Percentiles rank a stretch among this genome's conserved stretches.
phyloP scores from a whole-genome alignment of 2,888 invertebrate genomes.

The Drosophila melanosoma region DNA sequence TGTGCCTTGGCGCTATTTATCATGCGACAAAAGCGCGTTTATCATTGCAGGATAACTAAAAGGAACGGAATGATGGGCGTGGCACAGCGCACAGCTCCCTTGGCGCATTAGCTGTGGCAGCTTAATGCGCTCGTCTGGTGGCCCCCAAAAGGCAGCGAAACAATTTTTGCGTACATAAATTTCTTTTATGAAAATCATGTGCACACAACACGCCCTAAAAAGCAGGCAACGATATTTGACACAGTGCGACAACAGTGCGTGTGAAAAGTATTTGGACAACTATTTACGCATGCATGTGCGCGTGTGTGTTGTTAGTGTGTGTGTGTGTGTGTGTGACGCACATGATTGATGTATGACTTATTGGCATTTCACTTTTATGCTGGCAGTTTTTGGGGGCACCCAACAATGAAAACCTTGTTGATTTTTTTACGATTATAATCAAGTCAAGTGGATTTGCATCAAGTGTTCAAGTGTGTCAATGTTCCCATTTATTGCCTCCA shows the following conservation, averaged over 20 bases:
- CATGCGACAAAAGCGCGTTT: constrained; percentile 79
- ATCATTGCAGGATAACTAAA: constrained; percentile 54
- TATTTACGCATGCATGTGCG: constrained; percentile 45
- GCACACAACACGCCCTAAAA: constrained; percentile 46
- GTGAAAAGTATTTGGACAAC: constrained; percentile 47
- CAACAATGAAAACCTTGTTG: constrained; percentile 56
- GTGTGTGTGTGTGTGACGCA: constrained; percentile 28
- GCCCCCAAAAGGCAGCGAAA: constrained; percentile 49
- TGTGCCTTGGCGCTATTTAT: constrained; percentile 69
- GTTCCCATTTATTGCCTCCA: constrained; percentile 39
- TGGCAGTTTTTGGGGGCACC: constrained; percentile 48
- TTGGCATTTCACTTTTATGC: constrained; percentile 66
- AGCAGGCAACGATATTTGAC: constrained; percentile 41
- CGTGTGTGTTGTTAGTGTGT: constrained; percentile 25
- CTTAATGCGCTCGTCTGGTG: constrained; percentile 54
- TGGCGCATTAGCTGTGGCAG: constrained; percentile 53
- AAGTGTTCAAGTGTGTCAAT: constrained; percentile 62
- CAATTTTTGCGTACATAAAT: constrained; percentile 73
- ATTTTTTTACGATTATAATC: constrained; percentile 77
- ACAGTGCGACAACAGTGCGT: constrained; percentile 59
- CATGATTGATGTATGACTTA: constrained; percentile 66
- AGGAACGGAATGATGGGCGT: constrained; percentile 39
- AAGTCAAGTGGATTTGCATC: constrained; percentile 79
- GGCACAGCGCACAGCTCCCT: constrained; percentile 48
- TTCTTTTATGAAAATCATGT: constrained; percentile 78